Conservation (phyloP, 2,888 invertebrate species). For the Drosophila eohydei region DNA sequence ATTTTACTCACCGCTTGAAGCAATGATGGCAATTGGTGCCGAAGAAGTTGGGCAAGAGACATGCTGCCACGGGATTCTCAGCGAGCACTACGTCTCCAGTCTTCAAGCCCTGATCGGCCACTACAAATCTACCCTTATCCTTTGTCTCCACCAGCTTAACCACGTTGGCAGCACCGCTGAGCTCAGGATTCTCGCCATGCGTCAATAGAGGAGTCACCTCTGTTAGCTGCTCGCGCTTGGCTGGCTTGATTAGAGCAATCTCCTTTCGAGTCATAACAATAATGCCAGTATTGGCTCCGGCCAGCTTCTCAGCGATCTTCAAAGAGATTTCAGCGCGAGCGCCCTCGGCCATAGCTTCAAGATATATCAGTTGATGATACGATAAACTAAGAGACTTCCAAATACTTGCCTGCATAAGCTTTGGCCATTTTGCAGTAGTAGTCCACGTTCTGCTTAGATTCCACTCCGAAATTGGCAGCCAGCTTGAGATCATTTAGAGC, state of each 20-base stretch:
- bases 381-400: background rate
- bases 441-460: slow-evolving; percentile 87
- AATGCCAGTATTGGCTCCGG: slow-evolving; percentile 85
- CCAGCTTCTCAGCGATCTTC: slow-evolving; percentile 87
- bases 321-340: slow-evolving; percentile 89
- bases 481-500: slow-evolving; percentile 89
- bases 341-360: slow-evolving; percentile 86
- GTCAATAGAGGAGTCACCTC: slow-evolving; percentile 81
- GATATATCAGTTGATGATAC: slow-evolving; percentile 22
- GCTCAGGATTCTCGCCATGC: slow-evolving; percentile 86
- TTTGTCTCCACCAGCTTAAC: slow-evolving; percentile 87
- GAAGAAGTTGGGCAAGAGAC: slow-evolving; percentile 89
- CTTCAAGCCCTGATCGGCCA: slow-evolving; percentile 86
- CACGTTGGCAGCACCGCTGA: slow-evolving; percentile 87
- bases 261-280: slow-evolving; percentile 85
- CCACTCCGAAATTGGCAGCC: slow-evolving; percentile 88
- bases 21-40: slow-evolving; percentile 93
- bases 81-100: slow-evolving; percentile 90
- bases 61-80: slow-evolving; percentile 91
- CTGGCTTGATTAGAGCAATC: slow-evolving; percentile 81
- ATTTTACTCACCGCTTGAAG: slow-evolving; percentile 87
- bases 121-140: slow-evolving; percentile 89
- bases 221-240: slow-evolving; percentile 28
- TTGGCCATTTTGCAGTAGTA: slow-evolving; percentile 90
- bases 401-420: slow-evolving; percentile 86